Evolutionary conservation across 35 echinoderm and acorn worm genomes (phyloP).

Genomic region (Holothuria glaberrima): DNA sequence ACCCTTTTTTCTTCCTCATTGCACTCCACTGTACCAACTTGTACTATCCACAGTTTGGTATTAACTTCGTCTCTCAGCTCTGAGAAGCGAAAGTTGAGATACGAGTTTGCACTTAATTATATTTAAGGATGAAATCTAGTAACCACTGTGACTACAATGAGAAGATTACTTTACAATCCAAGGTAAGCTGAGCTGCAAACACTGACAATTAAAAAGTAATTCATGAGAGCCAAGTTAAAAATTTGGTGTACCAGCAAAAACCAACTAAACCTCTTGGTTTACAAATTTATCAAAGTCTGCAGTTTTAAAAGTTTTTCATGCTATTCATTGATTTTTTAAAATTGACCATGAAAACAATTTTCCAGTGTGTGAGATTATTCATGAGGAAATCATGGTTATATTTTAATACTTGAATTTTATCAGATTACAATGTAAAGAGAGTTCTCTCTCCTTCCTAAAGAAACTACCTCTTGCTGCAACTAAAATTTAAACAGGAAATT

Average conservation of each 20-base stretch:
- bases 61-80: neutral
- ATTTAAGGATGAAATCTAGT: slow-evolving; percentile 48
- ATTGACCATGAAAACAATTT: too few relatives aligned
- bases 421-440: too few relatives aligned
- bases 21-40: neutral
- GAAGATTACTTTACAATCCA: neutral
- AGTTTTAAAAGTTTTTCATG: too few relatives aligned
- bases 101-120: slow-evolving; percentile 32
- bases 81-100: slow-evolving; percentile 14
- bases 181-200: slow-evolving; percentile 15
- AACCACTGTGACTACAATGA: slow-evolving; percentile 26
- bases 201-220: slow-evolving; percentile 30
- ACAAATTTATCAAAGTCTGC: neutral
- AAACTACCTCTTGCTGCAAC: too few relatives aligned
- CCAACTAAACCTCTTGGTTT: neutral
- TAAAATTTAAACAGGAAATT: too few relatives aligned
- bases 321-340: too few relatives aligned
- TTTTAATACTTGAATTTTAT: too few relatives aligned
- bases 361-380: too few relatives aligned
- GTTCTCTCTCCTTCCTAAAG: too few relatives aligned
- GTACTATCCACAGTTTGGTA: neutral
- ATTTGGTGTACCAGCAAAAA: slow-evolving; percentile 30
- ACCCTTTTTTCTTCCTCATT: neutral
- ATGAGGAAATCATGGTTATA: too few relatives aligned
- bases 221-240: neutral